Evolutionary conservation across 1,140 invertebrate species (phyloP), one percentile per base, ranked within the genome.

Genomic region (Papilio glaucus): DNA sequence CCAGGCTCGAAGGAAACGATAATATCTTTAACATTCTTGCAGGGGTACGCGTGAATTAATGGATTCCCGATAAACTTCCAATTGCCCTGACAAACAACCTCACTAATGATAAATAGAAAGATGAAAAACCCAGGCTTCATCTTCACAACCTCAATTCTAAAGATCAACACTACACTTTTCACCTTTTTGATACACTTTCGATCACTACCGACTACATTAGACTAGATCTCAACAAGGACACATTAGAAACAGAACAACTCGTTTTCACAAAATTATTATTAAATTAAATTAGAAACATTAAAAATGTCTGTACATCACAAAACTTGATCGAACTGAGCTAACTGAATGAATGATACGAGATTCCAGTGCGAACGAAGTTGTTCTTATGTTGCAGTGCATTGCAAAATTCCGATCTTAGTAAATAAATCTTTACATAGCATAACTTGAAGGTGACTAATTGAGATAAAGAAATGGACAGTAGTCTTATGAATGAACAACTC

Each of bases 11-110:
- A 69, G 7, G 67, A 69, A 0, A 69, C 15, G n/a, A 69, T 53
- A 8, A 69, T 37, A 33, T 69, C 67, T 37, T 69, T 69, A 1
- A 53, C 67, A 53, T 38, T 53, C 15, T 69, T 69, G 26, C 67
- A 69, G 0, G 67, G 67, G 12, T 69, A 69, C 21, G 67, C 67
- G 5, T 69, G 67, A 13, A 69, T 69, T n/a, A 69, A 21, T 6
- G 67, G 67, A 53, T 69, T 69, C 0, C 67, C 67, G 9, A 69
- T 26, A 33, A 69, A 69, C 0, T 49, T 45, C 41, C 42, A 69
- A 69, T 53, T 69, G 18, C 67, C 67, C 15, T 69, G 67, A 53
- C 67, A 9, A 18, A 53, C 33, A 18, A 69, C 42, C 26, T 69
- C 45, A 8, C n/a, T 18, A 18, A 49, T 10, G 24, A 69, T 26